A percentile compares a stretch with the other conserved stretches of the same genome.
These are phyloP conservation scores for Scelioninae gen. 1 DNA, from an alignment of 2,888 invertebrate genomes.

Conservation along the genomic window DNA sequence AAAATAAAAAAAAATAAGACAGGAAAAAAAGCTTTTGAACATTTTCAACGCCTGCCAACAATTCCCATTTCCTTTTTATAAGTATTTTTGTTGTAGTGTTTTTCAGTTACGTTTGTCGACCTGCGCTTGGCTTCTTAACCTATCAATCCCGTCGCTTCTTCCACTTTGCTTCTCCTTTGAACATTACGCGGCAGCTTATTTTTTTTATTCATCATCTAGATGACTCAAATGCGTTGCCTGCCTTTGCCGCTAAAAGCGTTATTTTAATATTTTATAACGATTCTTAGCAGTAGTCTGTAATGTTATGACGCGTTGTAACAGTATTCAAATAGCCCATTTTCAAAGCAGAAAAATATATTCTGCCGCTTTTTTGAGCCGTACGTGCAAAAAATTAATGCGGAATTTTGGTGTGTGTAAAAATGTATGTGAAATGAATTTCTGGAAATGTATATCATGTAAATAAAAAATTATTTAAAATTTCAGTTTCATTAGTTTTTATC, in stretches of 20 bases:
- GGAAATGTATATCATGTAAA: no score
- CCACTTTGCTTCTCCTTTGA: slow-evolving; percentile 32
- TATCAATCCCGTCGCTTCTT: slow-evolving; percentile 19
- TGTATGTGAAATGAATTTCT: no score
- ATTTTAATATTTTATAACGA: slow-evolving; percentile 15
- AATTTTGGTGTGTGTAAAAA: no score
- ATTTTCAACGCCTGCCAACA: slow-evolving; percentile 11
- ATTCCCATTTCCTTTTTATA: slow-evolving; percentile 9
- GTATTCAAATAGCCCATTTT: slow-evolving; percentile 3
- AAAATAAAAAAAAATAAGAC: not conserved
- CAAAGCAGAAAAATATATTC: not conserved
- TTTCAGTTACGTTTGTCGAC: slow-evolving; percentile 24
- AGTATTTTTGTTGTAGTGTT: not conserved
- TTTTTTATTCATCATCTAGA: not conserved
- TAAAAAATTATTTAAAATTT: no score
- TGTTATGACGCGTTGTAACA: slow-evolving; percentile 2
- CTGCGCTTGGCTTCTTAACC: slow-evolving; percentile 26
- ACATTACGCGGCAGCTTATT: not conserved
- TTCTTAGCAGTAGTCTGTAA: not conserved
- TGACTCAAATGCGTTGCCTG: slow-evolving; percentile 9
- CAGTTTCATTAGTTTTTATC: no score
- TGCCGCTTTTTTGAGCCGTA: not conserved
- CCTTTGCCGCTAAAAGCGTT: slow-evolving; percentile 13
- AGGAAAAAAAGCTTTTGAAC: slow-evolving; percentile 13
- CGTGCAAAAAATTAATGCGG: not conserved